A percentile compares a stretch with the other conserved stretches of the same genome.
Conservation (phyloP, 2,888 invertebrate species). For the Drepanosiphum platanoidis region DNA sequence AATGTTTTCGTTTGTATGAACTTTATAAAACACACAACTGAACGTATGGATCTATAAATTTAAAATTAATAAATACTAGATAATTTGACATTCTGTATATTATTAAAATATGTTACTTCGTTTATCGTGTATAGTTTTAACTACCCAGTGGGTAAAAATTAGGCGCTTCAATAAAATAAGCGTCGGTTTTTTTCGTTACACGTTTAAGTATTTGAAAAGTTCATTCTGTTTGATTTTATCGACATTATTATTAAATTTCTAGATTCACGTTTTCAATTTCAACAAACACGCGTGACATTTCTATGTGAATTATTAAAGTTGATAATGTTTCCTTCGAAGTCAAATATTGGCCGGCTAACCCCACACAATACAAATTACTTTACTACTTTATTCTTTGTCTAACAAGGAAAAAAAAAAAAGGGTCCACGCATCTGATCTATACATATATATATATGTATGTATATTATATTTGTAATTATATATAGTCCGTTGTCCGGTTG, state of each 20-base stretch:
- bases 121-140: not conserved
- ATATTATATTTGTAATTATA: not conserved
- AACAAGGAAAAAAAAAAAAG: no score
- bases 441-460: not conserved
- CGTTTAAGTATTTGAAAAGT: no score
- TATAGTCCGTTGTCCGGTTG: not conserved
- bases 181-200: no score
- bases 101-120: not conserved
- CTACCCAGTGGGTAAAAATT: no score
- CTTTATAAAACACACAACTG: no score
- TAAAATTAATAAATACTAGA: not conserved
- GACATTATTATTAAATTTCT: not conserved
- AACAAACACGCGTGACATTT: not conserved
- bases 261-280: not conserved
- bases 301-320: not conserved
- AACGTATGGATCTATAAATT: not conserved
- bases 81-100: not conserved
- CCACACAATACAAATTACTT: not conserved
- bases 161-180: no score
- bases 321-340: not conserved
- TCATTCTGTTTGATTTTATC: not conserved
- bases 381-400: not conserved
- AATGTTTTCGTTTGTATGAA: not conserved
- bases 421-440: not conserved
- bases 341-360: not conserved